Evolutionary conservation across 2,888 invertebrate genomes (phyloP).

Genomic region (Conchocele bisecta): DNA sequence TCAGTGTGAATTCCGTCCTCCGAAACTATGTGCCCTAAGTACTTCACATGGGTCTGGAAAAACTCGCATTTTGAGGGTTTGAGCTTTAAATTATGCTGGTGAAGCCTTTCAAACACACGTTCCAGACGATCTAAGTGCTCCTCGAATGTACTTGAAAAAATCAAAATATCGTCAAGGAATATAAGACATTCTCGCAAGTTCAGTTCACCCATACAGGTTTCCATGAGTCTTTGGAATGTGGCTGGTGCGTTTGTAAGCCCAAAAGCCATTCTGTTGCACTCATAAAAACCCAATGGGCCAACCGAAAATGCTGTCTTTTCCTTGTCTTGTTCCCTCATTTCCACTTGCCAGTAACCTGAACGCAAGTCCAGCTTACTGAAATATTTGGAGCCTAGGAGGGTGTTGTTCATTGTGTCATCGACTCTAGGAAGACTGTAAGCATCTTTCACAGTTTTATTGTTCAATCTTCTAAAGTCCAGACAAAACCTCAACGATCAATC

Average conservation of each 20-base stretch:
- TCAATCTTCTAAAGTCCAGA: slow-evolving; percentile 23
- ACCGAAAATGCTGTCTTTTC: slow-evolving; percentile 44
- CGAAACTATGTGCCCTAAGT: slow-evolving; percentile 39
- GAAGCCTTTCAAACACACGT: slow-evolving; percentile 23
- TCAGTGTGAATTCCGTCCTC: slow-evolving; percentile 32
- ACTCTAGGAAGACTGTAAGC: slow-evolving; percentile 15
- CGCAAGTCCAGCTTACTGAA: slow-evolving; percentile 35
- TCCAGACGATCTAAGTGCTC: slow-evolving; percentile 26
- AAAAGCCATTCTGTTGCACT: slow-evolving; percentile 67
- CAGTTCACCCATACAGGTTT: slow-evolving; percentile 40
- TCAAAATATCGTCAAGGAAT: slow-evolving; percentile 25
- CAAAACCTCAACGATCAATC: slow-evolving; percentile 32
- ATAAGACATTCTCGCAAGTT: slow-evolving; percentile 38
- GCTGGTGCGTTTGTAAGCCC: slow-evolving; percentile 66
- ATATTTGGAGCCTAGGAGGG: slow-evolving; percentile 27
- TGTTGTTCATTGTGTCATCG: slow-evolving; percentile 29
- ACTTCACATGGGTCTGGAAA: slow-evolving; percentile 23
- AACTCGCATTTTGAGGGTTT: slow-evolving; percentile 43
- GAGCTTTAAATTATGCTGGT: slow-evolving; percentile 24
- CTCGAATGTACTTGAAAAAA: slow-evolving; percentile 32
- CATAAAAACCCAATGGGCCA: slow-evolving; percentile 52
- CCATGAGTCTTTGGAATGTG: slow-evolving; percentile 64
- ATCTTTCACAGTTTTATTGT: slow-evolving; percentile 23
- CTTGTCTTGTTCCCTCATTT: slow-evolving; percentile 39
- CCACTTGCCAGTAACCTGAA: no score